Evolutionary conservation across 2,888 invertebrate species (phyloP).

Genomic region (Chirona hameri): DNA sequence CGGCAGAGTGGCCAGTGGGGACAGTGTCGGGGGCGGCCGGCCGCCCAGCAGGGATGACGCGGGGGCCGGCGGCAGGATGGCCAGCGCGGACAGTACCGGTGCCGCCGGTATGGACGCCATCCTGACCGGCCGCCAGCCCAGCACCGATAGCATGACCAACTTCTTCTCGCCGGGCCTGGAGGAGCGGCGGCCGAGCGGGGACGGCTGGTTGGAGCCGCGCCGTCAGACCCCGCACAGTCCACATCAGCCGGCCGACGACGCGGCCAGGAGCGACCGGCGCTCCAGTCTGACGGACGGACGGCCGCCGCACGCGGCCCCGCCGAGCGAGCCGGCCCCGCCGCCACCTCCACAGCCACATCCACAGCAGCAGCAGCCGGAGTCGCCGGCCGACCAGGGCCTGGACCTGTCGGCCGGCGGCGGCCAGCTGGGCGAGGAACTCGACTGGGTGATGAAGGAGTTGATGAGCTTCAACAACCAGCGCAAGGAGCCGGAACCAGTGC

Average conservation of each 20-base stretch:
- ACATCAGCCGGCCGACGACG: neutral
- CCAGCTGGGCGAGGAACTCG: slow-evolving; percentile 43
- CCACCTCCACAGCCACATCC: too few species aligned
- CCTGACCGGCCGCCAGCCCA: neutral
- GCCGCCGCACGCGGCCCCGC: neutral
- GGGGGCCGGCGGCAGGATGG: neutral
- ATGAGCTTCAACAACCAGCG: slow-evolving; percentile 31
- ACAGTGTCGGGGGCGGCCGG: neutral
- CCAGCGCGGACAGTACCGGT: neutral
- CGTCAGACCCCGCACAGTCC: too few species aligned
- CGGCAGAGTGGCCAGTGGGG: too few species aligned
- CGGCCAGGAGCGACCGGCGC: neutral
- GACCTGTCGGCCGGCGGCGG: slow-evolving; percentile 1
- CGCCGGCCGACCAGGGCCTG: neutral
- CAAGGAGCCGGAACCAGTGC: neutral
- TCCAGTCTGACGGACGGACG: neutral
- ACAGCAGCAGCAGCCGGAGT: too few species aligned
- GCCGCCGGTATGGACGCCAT: neutral
- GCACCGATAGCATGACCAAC: neutral
- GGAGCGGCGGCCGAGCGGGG: neutral
- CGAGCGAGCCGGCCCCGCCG: neutral
- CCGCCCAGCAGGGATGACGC: neutral
- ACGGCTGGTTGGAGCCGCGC: neutral
- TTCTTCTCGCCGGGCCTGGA: neutral
- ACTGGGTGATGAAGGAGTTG: slow-evolving; percentile 46